Evolutionary conservation across 92 coral and sea anemone genomes (phyloP).

Genomic region (Phenganax marumi): DNA sequence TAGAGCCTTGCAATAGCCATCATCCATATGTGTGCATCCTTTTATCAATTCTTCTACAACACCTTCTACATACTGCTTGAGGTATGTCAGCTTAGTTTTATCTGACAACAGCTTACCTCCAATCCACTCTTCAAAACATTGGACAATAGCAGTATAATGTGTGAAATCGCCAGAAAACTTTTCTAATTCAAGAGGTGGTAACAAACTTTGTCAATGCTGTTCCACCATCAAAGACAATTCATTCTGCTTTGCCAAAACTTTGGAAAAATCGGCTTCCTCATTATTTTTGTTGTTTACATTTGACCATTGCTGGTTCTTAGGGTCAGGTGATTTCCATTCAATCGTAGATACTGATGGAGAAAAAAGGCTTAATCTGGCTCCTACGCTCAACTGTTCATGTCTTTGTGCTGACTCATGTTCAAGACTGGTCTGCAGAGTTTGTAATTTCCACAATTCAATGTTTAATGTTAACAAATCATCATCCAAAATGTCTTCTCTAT

Average conservation of each 20-base stretch:
- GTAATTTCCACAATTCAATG: neutral
- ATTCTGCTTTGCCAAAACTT: neutral
- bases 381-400: neutral
- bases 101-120: neutral
- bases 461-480: neutral
- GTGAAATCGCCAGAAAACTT: slow-evolving; percentile 2
- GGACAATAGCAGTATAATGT: neutral
- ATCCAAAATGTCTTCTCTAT: neutral
- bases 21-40: slow-evolving; percentile 10
- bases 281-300: neutral
- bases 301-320: too few relatives aligned
- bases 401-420: neutral
- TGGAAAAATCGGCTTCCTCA: neutral
- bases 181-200: neutral
- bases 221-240: neutral
- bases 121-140: neutral
- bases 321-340: too few relatives aligned
- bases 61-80: neutral
- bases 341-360: too few relatives aligned
- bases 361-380: too few relatives aligned
- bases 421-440: neutral
- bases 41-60: neutral
- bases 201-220: neutral
- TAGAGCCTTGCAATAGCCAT: neutral
- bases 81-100: neutral